Conservation (phyloP, 2,888 invertebrate genomes). For the Vandiemenella viatica region DNA sequence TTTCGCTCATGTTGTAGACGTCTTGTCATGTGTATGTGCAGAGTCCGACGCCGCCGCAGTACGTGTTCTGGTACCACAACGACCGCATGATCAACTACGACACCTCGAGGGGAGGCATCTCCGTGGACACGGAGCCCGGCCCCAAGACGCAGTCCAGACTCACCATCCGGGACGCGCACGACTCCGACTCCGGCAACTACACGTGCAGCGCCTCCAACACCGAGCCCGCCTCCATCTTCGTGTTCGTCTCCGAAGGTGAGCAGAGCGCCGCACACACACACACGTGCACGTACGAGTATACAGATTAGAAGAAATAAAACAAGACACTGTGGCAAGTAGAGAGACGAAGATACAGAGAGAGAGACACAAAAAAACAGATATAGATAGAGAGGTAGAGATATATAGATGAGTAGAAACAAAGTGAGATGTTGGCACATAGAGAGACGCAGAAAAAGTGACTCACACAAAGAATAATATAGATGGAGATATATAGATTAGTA, state of each 20-base stretch:
- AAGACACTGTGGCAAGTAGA: neutral
- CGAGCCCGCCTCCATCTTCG: slow-evolving; percentile 75
- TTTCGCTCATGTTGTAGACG: too few species aligned
- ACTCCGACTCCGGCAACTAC: slow-evolving; percentile 80
- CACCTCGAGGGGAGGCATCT: slow-evolving; percentile 62
- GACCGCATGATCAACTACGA: slow-evolving; percentile 89
- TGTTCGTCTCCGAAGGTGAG: slow-evolving; percentile 82
- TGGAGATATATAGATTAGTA: too few species aligned
- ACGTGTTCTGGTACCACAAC: slow-evolving; percentile 92
- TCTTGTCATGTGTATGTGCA: slow-evolving; percentile 31
- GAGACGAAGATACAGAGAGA: neutral
- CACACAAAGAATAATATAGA: neutral
- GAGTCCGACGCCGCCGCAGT: slow-evolving; percentile 85
- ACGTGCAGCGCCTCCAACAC: slow-evolving; percentile 81
- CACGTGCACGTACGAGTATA: too few species aligned
- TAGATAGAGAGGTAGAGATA: too few species aligned
- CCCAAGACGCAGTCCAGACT: slow-evolving; percentile 73
- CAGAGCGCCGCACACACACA: too few species aligned
- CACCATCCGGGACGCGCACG: slow-evolving; percentile 66
- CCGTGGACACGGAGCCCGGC: slow-evolving; percentile 70
- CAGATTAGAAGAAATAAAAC: too few species aligned
- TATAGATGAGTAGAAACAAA: neutral
- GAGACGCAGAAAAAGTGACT: too few species aligned
- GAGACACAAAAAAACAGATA: neutral
- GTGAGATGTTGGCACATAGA: too few species aligned